Percentiles rank a stretch among this genome's conserved stretches.
Evolutionary conservation across 2,797 vertebrate genomes (phyloP).

Genomic region (Pempheris klunzingeri): DNA sequence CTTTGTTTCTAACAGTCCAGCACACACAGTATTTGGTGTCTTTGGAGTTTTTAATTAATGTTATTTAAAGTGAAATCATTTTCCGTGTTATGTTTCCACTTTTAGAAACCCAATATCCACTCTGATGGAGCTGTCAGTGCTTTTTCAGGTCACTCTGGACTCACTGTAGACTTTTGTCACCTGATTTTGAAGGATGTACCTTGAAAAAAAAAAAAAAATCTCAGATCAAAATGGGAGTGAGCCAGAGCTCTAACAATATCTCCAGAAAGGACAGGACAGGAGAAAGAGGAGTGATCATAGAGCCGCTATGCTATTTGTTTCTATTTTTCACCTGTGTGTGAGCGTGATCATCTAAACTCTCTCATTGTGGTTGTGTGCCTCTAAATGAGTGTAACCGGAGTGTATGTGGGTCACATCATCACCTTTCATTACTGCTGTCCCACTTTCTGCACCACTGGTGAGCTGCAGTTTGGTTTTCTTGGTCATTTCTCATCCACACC

Average conservation of each 20-base stretch:
- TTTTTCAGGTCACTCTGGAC: constrained; percentile 35
- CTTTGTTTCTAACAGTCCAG: neutral
- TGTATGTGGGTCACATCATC: constrained; percentile 48
- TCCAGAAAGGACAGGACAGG: constrained; percentile 10
- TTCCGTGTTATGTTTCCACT: neutral
- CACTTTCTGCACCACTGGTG: constrained; percentile 36
- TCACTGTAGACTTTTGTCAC: constrained; percentile 20
- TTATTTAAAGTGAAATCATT: neutral
- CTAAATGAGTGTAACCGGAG: constrained; percentile 14
- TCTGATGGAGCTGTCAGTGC: neutral
- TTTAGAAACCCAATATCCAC: constrained; percentile 1
- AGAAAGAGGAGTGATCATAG: constrained; percentile 15
- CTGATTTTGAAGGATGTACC: constrained; percentile 4
- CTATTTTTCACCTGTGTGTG: neutral
- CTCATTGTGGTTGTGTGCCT: neutral
- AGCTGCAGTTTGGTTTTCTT: constrained; percentile 36
- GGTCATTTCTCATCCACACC: constrained; percentile 34
- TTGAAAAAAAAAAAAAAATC: constrained; percentile 2
- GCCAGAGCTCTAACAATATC: constrained; percentile 32
- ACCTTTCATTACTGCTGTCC: constrained; percentile 38
- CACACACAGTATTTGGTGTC: neutral
- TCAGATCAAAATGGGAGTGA: constrained; percentile 19
- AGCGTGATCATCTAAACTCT: neutral
- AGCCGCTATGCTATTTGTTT: neutral
- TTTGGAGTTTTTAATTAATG: too few relatives aligned